Base-by-base conservation (phyloP, 92 coral and sea anemone genomes). In the Palythoa grandiflora region DNA sequence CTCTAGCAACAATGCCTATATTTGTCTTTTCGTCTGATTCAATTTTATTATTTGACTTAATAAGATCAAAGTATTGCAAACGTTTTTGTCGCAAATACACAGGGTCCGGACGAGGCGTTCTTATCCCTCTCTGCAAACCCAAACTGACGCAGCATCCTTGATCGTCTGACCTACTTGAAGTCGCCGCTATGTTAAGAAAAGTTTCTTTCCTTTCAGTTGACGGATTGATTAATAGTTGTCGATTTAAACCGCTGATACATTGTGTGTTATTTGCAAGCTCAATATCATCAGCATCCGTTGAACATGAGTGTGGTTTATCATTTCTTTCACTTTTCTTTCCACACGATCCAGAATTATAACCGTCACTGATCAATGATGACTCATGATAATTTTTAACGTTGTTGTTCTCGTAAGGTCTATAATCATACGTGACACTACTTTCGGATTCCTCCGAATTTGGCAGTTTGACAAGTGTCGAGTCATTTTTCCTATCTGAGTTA, bases 81-180 rank as follows among this genome's bases (percentile, higher is more conserved):
- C 99, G 91, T 83, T 91, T 96, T 51, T 83, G 94, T 14, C 99
- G 95, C 9, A 96, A 20, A 35, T 88, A 85, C 59, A 92, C 93
- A 2, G 94, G 88, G 53, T 96, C 89, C 7, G 92, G 89, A 55
- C 94, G 88, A 52, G 93, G 90, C 38, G 88, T 88, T 20, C n/a
- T 77, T 2, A 1, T 81, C 10, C 73, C 75, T 6, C 51, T 38
- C 74, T 47, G 75, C 44, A 54, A 54, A 36, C 16, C 75, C 50
- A 38, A 7, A n/a, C 47, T 15, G 53, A 76, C 16, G 8, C 80
- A 5, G 51, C 63, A 28, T 81, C 63, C 75, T 3, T 15, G 54
- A 61, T 3, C 36, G 20, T n/a, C 38, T 79, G 86, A 81, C 39
- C 40, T 17, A 47, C 38, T 10, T 2, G 17, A 40, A 21, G 44